Percentiles rank a stretch among this genome's conserved stretches.
Evolutionary conservation across 2,797 vertebrate species (phyloP).

Genomic region (Gadopsis marmoratus): DNA sequence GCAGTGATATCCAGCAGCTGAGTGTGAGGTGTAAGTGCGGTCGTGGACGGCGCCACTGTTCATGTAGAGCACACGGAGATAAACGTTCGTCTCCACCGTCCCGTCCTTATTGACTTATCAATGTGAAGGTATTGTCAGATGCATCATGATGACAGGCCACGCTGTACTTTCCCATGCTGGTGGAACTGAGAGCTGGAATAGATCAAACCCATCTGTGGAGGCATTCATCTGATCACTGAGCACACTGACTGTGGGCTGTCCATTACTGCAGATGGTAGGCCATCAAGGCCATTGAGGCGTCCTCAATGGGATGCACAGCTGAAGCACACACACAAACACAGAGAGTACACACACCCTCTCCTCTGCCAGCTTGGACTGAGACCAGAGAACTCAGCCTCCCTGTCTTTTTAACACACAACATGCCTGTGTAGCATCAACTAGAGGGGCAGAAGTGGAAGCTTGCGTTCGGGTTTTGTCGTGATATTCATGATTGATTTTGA

Average conservation of each 20-base stretch:
- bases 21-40: background rate
- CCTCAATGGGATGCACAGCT: slow-evolving; percentile 71
- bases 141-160: slow-evolving; percentile 8
- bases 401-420: slow-evolving; percentile 15
- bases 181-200: slow-evolving; percentile 21
- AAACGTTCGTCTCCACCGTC: background rate
- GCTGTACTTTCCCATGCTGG: slow-evolving; percentile 18
- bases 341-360: slow-evolving; percentile 21
- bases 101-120: slow-evolving; percentile 17
- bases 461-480: background rate
- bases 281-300: slow-evolving; percentile 67
- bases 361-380: slow-evolving; percentile 48
- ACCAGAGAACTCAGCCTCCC: slow-evolving; percentile 38
- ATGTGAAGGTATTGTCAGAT: slow-evolving; percentile 8
- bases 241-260: slow-evolving; percentile 54
- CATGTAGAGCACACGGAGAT: slow-evolving; percentile 1
- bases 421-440: slow-evolving; percentile 6
- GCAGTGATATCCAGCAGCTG: no score
- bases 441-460: background rate
- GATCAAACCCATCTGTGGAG: slow-evolving; percentile 38
- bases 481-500: background rate
- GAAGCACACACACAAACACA: slow-evolving; percentile 43
- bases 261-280: slow-evolving; percentile 71
- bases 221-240: slow-evolving; percentile 68
- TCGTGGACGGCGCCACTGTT: background rate